Evolutionary conservation across 2,797 vertebrate genomes (phyloP).

Genomic region (Dendrocincla tyrannina): DNA sequence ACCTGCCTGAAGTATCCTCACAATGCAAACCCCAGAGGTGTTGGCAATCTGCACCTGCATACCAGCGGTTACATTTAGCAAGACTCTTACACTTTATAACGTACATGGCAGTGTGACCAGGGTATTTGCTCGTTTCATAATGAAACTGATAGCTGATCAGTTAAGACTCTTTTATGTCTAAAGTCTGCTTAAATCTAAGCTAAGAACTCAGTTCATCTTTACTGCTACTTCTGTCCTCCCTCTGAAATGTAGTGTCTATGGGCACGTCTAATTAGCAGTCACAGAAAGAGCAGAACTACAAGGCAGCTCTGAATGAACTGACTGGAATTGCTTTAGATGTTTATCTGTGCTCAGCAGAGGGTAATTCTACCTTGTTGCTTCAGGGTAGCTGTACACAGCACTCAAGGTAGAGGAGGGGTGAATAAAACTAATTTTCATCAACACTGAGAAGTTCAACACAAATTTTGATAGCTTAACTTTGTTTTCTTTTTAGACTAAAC

Average conservation of each 20-base stretch:
- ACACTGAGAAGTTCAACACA: background rate
- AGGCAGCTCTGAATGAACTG: background rate
- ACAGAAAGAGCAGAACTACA: background rate
- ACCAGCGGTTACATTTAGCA: background rate
- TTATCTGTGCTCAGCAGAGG: background rate
- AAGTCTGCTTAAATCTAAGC: background rate
- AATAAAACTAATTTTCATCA: background rate
- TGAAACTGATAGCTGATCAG: background rate
- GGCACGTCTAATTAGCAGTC: background rate
- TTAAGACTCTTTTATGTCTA: background rate
- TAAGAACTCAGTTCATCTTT: background rate
- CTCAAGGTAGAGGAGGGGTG: background rate
- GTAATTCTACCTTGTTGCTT: background rate
- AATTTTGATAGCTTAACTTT: background rate
- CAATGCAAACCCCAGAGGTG: background rate
- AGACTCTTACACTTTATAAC: background rate
- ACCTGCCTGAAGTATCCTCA: background rate
- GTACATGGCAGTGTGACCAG: background rate
- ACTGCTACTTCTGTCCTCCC: background rate
- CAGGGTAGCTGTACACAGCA: background rate
- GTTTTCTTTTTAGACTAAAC: background rate
- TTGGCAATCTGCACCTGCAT: background rate
- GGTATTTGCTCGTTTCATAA: background rate
- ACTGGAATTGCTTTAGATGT: background rate
- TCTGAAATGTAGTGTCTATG: background rate